phyloP scores from a whole-genome alignment of 2,888 invertebrate species.

The Chrysotoxum bicinctum region DNA sequence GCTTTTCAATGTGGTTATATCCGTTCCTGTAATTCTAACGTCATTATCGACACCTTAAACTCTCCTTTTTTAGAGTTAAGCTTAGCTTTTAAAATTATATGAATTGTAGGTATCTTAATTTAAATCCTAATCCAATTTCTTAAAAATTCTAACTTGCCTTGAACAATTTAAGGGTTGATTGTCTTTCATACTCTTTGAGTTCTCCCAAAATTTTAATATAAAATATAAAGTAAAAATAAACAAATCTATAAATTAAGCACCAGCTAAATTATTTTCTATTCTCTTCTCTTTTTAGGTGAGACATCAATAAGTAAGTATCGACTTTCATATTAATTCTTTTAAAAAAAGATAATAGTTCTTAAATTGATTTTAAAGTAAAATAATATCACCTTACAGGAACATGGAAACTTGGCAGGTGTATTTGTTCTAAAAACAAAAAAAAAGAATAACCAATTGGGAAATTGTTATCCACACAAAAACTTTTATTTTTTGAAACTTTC shows the following conservation, averaged over 20 bases:
- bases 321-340: slow-evolving; percentile 21
- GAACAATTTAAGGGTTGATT: no score
- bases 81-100: no score
- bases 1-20: no score
- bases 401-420: background rate
- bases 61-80: no score
- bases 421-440: background rate
- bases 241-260: no score
- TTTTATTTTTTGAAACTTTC: slow-evolving; percentile 23
- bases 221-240: no score
- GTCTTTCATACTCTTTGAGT: no score
- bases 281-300: slow-evolving; percentile 77
- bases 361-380: background rate
- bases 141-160: no score
- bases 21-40: no score
- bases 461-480: background rate
- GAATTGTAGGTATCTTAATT: no score
- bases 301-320: slow-evolving; percentile 81
- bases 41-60: no score
- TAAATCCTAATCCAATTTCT: no score
- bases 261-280: background rate
- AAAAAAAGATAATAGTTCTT: background rate
- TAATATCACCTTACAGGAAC: background rate
- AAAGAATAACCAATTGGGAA: background rate
- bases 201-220: background rate